A percentile compares a stretch with the other conserved stretches of the same genome.
phyloP scores from a whole-genome alignment of 2,888 invertebrate genomes.

The Aspidapion aeneum region DNA sequence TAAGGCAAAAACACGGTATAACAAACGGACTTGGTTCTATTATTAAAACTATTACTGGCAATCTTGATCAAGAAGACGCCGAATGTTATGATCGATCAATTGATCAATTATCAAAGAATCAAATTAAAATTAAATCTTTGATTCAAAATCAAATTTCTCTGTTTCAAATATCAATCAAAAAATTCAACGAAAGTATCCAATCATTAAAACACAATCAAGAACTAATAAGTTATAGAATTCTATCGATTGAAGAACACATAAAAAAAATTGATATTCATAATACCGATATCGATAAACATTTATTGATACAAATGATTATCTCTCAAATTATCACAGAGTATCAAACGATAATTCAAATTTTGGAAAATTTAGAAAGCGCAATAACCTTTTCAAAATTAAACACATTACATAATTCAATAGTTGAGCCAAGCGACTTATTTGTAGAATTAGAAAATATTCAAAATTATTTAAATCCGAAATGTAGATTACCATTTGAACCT shows the following conservation, averaged over 20 bases:
- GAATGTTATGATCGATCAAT: not conserved
- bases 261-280: not conserved
- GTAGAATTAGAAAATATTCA: not conserved
- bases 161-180: not conserved
- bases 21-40: not conserved
- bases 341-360: not conserved
- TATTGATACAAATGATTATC: not conserved
- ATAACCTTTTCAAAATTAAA: conserved; percentile 7
- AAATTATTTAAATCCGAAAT: not conserved
- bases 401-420: conserved; percentile 2
- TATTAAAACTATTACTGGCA: not conserved
- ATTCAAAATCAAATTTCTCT: not conserved
- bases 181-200: not conserved
- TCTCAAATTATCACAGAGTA: no score
- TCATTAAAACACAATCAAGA: not conserved
- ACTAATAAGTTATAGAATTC: no score
- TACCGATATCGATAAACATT: no score
- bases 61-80: not conserved
- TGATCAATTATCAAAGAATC: not conserved
- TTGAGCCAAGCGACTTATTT: not conserved
- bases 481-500: not conserved
- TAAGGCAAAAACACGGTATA: not conserved
- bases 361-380: conserved; percentile 1
- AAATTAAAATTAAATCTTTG: not conserved
- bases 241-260: not conserved